Evolutionary conservation across 2,797 vertebrate genomes (phyloP).

Genomic region (Enteromius viviparus): DNA sequence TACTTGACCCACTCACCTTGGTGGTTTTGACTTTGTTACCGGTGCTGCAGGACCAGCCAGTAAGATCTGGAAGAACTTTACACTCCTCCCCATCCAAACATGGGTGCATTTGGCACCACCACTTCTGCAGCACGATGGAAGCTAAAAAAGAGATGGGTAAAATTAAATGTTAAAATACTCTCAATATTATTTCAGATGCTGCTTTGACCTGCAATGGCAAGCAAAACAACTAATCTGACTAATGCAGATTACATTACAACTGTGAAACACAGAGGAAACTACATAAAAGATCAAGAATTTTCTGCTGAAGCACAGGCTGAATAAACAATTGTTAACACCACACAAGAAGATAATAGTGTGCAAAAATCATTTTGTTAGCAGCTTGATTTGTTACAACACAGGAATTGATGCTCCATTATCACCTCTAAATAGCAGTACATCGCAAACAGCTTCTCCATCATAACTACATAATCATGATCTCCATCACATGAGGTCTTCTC

Average conservation of each 20-base stretch:
- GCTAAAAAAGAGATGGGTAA: constrained; percentile 64
- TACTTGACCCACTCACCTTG: constrained; percentile 71
- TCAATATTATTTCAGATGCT: no score
- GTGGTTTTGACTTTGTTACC: constrained; percentile 86
- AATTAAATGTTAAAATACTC: background rate
- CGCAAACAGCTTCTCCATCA: background rate
- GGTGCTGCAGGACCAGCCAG: constrained; percentile 83
- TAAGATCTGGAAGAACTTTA: constrained; percentile 81
- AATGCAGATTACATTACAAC: background rate
- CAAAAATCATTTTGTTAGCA: constrained; percentile 6
- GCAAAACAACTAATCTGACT: background rate
- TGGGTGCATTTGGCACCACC: constrained; percentile 85
- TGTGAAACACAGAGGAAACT: background rate
- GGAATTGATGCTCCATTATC: constrained; percentile 1
- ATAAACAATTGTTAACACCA: background rate
- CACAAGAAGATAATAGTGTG: background rate
- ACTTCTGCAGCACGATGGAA: constrained; percentile 83
- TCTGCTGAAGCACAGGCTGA: background rate
- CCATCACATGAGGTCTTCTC: background rate
- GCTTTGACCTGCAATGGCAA: background rate
- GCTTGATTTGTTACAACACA: constrained; percentile 13
- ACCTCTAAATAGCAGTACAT: background rate
- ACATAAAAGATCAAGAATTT: background rate
- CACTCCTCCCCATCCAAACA: constrained; percentile 83
- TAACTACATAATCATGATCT: background rate